Evolutionary conservation across 1,140 invertebrate species (phyloP), one percentile per base, ranked within the genome.

Genomic region (Spodoptera litura): DNA sequence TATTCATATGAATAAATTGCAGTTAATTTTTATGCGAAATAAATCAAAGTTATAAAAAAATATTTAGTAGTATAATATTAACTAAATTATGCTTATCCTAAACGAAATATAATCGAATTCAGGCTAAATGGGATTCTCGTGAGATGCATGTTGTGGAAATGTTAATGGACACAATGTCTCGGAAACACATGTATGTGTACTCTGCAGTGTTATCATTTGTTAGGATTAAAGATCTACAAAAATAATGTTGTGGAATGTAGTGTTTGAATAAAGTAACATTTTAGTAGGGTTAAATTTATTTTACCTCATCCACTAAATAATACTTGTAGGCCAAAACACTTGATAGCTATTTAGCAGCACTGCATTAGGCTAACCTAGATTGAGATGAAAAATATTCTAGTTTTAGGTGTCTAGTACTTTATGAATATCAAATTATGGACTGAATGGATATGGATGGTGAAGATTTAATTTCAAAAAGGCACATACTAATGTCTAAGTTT

Each of bases 191-290:
- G 56, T 38, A 44, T 52, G 55, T 12, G 27, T 12, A 59, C 38
- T 66, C 31, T 44, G 25, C 59, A 75, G 71, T 49, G 52, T 53
- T 10, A 27, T 10, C 31, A 20, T 70, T 52, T 51, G 64, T 59
- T 62, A 62, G 58, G 73, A 52, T 62, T 75, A 82, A 83, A 82
- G 31, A 79, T 68, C 78, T 90, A 90, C 78, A 89, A 89, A 88
- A 91, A 90, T 90, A 89, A 86, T 53, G 55, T 64, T 84, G 83
- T 93, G 91, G 91, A 93, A 93, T 93, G 91, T 93, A 84, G 81
- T 71, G 52, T 66, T 68, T 66, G 62, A 38, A 66, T 52, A 20
- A 31, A 68, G 56, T 71, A 38, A 53, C 56, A 31, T 72, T 75
- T 81, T 81, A 75, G 71, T 82, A 77, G 66, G 44, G 56, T 77